Percentiles rank a stretch among this genome's conserved stretches.
Evolutionary conservation across 2,113 vertebrate genomes (phyloP).

Genomic region (Alethe diademata): DNA sequence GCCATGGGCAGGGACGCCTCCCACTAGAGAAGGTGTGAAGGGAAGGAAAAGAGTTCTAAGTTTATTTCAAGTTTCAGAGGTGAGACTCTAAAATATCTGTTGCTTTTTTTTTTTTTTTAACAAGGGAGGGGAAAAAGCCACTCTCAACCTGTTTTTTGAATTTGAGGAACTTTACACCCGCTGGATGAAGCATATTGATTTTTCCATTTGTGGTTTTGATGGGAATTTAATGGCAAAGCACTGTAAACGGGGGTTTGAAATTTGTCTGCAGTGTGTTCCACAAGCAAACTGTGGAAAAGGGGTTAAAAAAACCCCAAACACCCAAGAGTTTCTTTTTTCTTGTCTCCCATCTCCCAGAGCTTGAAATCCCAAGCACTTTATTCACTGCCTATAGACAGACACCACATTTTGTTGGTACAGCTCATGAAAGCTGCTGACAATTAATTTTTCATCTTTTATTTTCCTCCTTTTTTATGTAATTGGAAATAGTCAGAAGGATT

Average conservation of each 20-base stretch:
- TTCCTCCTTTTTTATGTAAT: neutral
- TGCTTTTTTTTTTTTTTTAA: neutral
- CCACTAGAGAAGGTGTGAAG: neutral
- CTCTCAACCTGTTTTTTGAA: neutral
- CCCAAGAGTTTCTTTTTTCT: neutral
- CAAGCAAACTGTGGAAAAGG: neutral
- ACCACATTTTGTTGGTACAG: neutral
- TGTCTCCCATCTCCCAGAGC: neutral
- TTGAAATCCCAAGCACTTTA: neutral
- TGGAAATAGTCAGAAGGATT: neutral
- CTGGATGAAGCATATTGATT: neutral
- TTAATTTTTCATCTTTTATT: neutral
- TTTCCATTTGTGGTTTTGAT: conserved; percentile 9
- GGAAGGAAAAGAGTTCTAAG: neutral
- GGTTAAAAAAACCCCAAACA: neutral
- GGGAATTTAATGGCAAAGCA: conserved; percentile 2
- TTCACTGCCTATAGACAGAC: neutral
- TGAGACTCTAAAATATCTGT: neutral
- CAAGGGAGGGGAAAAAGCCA: rapidly evolving
- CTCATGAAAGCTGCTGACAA: conserved; percentile 8
- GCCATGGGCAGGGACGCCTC: neutral
- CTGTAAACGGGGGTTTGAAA: neutral
- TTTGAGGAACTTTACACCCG: neutral
- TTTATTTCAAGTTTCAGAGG: neutral
- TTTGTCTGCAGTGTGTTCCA: neutral